Base-by-base conservation (phyloP, 2,888 invertebrate genomes). In the Ormyrus rosae region DNA sequence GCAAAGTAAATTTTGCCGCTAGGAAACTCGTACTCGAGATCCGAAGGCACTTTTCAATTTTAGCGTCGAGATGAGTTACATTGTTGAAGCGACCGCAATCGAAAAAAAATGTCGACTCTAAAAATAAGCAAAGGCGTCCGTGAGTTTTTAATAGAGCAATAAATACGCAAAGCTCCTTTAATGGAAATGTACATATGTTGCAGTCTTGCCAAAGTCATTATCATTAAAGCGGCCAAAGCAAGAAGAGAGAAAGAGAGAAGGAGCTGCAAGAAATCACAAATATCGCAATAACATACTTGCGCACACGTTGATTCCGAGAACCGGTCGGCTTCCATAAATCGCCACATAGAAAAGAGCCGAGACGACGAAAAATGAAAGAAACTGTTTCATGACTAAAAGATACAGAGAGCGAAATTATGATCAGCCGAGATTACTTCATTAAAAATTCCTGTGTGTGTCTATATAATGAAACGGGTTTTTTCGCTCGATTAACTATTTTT, bases 271-370 rank as follows among this genome's bases (percentile, higher is more conserved):
- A 82, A 77, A 79, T 79, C 79, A 73, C 71, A 82, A 81, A 81
- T 81, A 79, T 76, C 81, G 81, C 81, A 81, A 81, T 81, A 79
- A 72, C 65, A 53, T 50, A 72, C 67, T 75, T 70, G 74, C 48
- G 76, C 65, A 56, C 11, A 46, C 53, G 78, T 67, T 46, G 75
- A 81, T 81, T 78, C 81, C 64, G 55, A 79, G 79, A 79, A 81
- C 81, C 81, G 81, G 81, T 81, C 72, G 69, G 56, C 77, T 76
- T 68, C 58, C 67, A 80, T 80, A 76, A 80, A 80, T 80, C 76
- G 67, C 53, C 4, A 11, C 63, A 61, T 55, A 65, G 63, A 73
- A 48, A 5, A 68, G 61, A 71, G 68, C 34, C 46, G 56, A 56
- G 61, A 78, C 60, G 63, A 63, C 76, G 76, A 67, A 76, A 72